Percentiles rank a stretch among this genome's conserved stretches.
phyloP scores from a whole-genome alignment of 2,888 invertebrate species.

The Aquatica leii region DNA sequence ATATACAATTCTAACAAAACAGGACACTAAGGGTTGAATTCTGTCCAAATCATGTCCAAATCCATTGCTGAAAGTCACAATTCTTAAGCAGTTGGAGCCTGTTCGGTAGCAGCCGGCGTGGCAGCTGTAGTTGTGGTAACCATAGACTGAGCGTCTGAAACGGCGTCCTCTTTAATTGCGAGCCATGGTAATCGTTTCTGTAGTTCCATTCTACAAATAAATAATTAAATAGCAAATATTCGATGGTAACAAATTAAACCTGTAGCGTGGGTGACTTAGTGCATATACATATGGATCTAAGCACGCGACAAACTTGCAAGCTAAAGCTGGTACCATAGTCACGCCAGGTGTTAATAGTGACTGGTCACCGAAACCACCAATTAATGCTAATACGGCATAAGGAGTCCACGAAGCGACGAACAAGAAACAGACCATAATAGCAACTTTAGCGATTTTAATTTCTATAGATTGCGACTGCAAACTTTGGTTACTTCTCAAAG shows the following conservation, averaged over 20 bases:
- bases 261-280: slow-evolving; percentile 88
- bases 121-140: slow-evolving; percentile 60
- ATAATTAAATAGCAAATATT: slow-evolving; percentile 16
- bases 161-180: slow-evolving; percentile 71
- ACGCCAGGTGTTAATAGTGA: slow-evolving; percentile 76
- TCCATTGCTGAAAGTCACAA: not conserved
- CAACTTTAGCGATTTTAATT: slow-evolving; percentile 86
- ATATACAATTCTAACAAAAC: not conserved
- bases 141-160: slow-evolving; percentile 67
- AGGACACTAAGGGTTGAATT: not conserved
- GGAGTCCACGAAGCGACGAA: slow-evolving; percentile 92
- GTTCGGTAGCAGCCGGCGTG: slow-evolving; percentile 3
- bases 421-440: slow-evolving; percentile 85
- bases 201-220: slow-evolving; percentile 71
- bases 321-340: slow-evolving; percentile 86
- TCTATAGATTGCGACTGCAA: slow-evolving; percentile 77
- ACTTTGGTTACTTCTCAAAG: slow-evolving; percentile 75
- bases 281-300: slow-evolving; percentile 92
- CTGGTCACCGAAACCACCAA: slow-evolving; percentile 83
- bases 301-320: slow-evolving; percentile 89
- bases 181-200: slow-evolving; percentile 84
- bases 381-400: slow-evolving; percentile 83
- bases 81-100: not conserved
- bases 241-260: slow-evolving; percentile 60
- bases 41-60: slow-evolving; percentile 1